These are phyloP conservation scores for Connochaetes taurinus DNA, from an alignment of 2,113 vertebrate genomes.

Conservation along the genomic window DNA sequence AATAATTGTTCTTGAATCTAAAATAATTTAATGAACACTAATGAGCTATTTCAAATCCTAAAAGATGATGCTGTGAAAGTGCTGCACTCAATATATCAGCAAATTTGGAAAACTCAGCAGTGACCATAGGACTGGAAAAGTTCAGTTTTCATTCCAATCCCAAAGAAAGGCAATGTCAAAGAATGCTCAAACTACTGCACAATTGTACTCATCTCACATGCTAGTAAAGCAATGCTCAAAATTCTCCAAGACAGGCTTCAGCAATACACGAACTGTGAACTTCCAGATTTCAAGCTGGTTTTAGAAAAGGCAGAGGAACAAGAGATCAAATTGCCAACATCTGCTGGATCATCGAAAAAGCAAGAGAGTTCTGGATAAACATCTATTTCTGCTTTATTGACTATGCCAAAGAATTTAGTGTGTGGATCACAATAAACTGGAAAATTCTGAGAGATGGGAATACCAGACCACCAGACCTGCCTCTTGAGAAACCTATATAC, in stretches of 20 bases:
- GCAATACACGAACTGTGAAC: neutral
- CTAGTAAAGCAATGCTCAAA: neutral
- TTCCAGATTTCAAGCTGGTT: neutral
- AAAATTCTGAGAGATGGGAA: neutral
- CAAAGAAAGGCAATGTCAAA: neutral
- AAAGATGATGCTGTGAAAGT: neutral
- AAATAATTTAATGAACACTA: neutral
- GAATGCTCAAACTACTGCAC: neutral
- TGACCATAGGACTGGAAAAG: neutral
- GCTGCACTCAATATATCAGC: neutral
- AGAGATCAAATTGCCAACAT: neutral
- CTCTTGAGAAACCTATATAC: neutral
- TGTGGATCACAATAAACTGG: neutral
- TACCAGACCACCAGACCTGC: neutral
- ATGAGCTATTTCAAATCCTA: neutral
- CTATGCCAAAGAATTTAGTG: neutral
- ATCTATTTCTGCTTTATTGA: neutral
- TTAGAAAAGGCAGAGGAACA: neutral
- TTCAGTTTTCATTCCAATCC: neutral
- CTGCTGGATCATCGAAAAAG: neutral
- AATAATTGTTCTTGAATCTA: neutral
- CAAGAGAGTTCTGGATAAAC: neutral
- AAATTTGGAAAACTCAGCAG: neutral
- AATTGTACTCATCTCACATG: neutral
- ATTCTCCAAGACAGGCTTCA: neutral